phyloP scores from a whole-genome alignment of 2,113 vertebrate species.

The Trichomycterus rosablanca region DNA sequence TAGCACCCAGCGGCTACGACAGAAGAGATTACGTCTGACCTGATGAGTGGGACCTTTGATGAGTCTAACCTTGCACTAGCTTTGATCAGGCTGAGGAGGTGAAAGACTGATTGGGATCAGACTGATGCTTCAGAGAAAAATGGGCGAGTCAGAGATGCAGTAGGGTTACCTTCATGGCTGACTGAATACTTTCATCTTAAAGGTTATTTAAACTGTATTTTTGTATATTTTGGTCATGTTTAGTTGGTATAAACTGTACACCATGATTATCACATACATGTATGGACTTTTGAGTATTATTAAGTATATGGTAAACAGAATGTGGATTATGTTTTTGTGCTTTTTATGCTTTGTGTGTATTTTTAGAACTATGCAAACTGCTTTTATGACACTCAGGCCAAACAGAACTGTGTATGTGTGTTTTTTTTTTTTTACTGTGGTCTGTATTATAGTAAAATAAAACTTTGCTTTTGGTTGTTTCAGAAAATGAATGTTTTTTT shows the following conservation, averaged over 20 bases:
- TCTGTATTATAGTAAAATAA: constrained; percentile 10
- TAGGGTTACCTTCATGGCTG: constrained; percentile 3
- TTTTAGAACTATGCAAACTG: too few relatives aligned
- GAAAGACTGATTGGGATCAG: constrained; percentile 14
- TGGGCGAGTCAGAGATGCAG: not conserved
- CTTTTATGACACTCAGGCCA: not conserved
- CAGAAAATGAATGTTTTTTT: not conserved
- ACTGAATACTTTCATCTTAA: not conserved
- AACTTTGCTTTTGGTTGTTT: too few relatives aligned
- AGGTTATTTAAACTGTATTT: not conserved
- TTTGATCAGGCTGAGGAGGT: constrained; percentile 4
- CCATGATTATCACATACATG: too few relatives aligned
- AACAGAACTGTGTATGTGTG: not conserved
- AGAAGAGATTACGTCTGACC: constrained; percentile 85
- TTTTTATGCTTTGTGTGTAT: not conserved
- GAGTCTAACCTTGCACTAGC: constrained; percentile 6
- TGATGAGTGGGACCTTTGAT: not conserved
- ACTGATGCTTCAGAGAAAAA: not conserved
- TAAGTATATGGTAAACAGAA: too few relatives aligned
- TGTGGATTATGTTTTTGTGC: too few relatives aligned
- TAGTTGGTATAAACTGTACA: too few relatives aligned
- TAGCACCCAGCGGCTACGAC: constrained; percentile 53
- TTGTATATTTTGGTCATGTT: too few relatives aligned
- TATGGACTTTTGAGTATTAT: too few relatives aligned
- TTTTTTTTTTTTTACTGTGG: not conserved